Evolutionary conservation across 2,113 vertebrate species (phyloP).

Genomic region (Fulica atra): DNA sequence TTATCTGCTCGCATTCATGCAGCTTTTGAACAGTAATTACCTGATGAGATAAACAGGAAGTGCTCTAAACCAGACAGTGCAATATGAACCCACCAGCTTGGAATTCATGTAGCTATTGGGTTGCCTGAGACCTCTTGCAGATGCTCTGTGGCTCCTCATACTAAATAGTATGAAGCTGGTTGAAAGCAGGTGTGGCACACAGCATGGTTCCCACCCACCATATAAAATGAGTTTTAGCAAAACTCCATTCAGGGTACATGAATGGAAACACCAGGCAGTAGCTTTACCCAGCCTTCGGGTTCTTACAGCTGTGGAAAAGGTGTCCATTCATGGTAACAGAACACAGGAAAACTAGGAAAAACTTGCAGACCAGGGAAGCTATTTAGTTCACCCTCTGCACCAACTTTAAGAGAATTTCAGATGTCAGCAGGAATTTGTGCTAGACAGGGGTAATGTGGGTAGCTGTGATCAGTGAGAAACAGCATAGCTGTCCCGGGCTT

Average conservation of each 20-base stretch:
- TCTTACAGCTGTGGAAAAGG: background rate
- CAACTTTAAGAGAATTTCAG: slow-evolving; percentile 29
- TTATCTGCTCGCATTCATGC: background rate
- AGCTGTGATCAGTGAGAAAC: slow-evolving; percentile 21
- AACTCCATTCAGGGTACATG: background rate
- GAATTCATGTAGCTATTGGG: background rate
- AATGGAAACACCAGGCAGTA: background rate
- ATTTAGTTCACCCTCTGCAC: background rate
- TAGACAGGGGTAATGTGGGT: background rate
- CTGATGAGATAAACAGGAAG: background rate
- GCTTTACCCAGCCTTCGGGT: background rate
- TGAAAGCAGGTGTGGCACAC: background rate
- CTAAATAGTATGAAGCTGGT: background rate
- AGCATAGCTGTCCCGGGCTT: background rate
- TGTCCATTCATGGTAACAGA: background rate
- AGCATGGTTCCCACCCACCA: background rate
- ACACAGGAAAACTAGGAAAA: background rate
- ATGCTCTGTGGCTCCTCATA: slow-evolving; percentile 14
- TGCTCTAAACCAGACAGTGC: background rate
- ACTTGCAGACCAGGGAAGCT: background rate
- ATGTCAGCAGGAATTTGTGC: slow-evolving; percentile 33
- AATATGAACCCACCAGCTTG: background rate
- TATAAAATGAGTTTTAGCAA: background rate
- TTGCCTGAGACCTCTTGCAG: background rate
- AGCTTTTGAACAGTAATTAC: background rate